phyloP scores from a whole-genome alignment of 2,113 vertebrate genomes.

The Heterocephalus glaber region DNA sequence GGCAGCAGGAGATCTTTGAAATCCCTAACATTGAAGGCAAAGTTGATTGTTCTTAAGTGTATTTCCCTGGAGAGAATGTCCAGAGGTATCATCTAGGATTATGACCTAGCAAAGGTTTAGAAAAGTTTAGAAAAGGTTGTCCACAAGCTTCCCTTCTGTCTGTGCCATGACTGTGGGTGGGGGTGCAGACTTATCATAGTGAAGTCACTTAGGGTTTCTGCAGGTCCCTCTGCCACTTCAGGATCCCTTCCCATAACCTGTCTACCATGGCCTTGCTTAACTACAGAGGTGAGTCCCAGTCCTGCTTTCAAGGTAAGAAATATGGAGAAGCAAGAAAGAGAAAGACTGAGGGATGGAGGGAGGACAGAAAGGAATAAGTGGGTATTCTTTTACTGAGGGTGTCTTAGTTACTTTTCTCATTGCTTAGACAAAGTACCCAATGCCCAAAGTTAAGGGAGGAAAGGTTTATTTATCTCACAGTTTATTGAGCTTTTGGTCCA shows the following conservation, averaged over 20 bases:
- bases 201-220: neutral
- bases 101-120: neutral
- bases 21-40: neutral
- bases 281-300: neutral
- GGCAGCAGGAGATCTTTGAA: neutral
- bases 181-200: neutral
- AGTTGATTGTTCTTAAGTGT: neutral
- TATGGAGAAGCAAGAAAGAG: neutral
- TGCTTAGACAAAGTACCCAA: too few relatives aligned
- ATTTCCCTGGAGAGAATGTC: neutral
- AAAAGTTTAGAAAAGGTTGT: neutral
- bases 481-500: too few relatives aligned
- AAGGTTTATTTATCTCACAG: too few relatives aligned
- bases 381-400: neutral
- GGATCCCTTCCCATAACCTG: neutral
- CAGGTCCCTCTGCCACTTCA: rapidly evolving
- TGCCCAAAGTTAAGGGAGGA: too few relatives aligned
- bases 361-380: neutral
- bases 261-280: neutral
- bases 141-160: neutral
- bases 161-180: neutral
- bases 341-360: neutral
- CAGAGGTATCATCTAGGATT: neutral
- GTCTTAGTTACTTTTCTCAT: too few relatives aligned
- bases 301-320: constrained; percentile 83